phyloP scores from a whole-genome alignment of 1,140 invertebrate genomes.

The Stegodyphus mimosarum region DNA sequence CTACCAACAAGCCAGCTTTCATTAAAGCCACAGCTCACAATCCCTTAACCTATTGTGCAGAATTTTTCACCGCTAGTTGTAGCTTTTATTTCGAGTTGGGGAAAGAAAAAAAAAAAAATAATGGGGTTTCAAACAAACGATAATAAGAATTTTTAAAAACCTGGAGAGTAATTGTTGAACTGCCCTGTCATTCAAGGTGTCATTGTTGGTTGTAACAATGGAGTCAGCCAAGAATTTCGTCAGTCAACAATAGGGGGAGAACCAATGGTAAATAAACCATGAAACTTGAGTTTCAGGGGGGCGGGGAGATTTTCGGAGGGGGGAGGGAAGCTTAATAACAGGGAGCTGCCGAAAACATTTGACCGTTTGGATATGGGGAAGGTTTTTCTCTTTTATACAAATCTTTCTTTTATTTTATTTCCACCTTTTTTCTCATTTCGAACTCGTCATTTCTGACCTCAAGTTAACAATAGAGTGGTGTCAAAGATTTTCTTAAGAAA shows the following conservation, averaged over 20 bases:
- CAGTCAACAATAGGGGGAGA: not conserved
- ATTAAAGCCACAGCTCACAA: not conserved
- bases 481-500: conserved; percentile 20
- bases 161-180: not conserved
- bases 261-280: conserved; percentile 8
- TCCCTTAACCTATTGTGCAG: not conserved
- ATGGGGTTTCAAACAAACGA: conserved; percentile 17
- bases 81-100: not conserved
- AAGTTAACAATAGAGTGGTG: conserved; percentile 13
- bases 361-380: conserved; percentile 36
- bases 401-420: conserved; percentile 10
- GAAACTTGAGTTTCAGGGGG: not conserved
- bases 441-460: conserved; percentile 11
- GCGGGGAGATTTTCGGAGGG: not conserved
- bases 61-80: no score
- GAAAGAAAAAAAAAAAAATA: conserved; percentile 3
- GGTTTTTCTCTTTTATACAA: not conserved
- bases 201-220: not conserved
- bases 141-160: conserved; percentile 9
- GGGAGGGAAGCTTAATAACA: conserved; percentile 24
- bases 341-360: conserved; percentile 49
- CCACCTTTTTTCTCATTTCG: not conserved
- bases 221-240: conserved; percentile 3
- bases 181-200: conserved; percentile 27
- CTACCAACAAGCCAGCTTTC: conserved; percentile 27